Percentiles rank a stretch among this genome's conserved stretches.
These are phyloP conservation scores for Arbacia lixula DNA, from an alignment of 53 echinoderm and acorn worm species.

Conservation along the genomic window DNA sequence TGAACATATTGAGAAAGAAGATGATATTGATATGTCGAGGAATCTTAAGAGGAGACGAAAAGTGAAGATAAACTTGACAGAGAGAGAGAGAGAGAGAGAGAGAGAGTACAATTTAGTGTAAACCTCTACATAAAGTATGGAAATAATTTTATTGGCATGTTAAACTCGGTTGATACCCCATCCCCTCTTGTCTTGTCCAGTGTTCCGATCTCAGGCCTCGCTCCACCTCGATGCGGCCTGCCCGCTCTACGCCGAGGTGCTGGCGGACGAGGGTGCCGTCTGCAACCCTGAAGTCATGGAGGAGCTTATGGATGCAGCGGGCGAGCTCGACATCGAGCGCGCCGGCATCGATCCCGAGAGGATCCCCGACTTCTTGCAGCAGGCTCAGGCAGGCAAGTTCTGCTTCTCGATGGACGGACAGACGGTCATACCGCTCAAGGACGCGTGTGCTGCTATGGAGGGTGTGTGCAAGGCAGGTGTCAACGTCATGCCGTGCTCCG, in stretches of 20 bases:
- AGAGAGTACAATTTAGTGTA: no score
- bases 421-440: not conserved
- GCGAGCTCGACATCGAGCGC: conserved; percentile 8
- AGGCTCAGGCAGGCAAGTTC: conserved; percentile 4
- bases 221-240: conserved; percentile 24
- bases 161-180: no score
- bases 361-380: not conserved
- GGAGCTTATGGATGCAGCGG: conserved; percentile 16
- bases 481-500: conserved; percentile 13
- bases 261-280: not conserved
- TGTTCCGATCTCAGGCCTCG: not conserved
- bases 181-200: not conserved
- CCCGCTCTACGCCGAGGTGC: not conserved
- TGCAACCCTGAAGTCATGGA: conserved; percentile 15
- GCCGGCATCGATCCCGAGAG: conserved; percentile 2
- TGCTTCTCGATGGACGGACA: conserved; percentile 6
- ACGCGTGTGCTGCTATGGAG: conserved; percentile 15
- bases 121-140: no score
- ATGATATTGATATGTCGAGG: no score
- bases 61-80: no score
- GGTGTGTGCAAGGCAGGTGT: not conserved
- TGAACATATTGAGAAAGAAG: no score
- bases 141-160: no score
- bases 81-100: no score
- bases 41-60: no score